Base-by-base conservation (phyloP, 2,797 vertebrate species). In the Balearica regulorum region DNA sequence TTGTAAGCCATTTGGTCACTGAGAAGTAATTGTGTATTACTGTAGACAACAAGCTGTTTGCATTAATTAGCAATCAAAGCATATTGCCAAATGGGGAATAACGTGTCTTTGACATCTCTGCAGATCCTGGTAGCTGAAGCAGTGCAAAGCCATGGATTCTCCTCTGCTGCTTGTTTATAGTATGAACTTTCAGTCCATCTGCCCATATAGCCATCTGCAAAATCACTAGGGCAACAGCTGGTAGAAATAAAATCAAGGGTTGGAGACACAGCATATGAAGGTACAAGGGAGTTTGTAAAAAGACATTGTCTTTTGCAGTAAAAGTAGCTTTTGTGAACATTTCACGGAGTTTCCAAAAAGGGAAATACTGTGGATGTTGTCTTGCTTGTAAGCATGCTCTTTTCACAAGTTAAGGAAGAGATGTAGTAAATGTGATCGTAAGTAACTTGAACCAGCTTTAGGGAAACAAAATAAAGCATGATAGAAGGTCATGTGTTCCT, bases 41-140 rank as follows among this genome's bases (percentile, higher is more conserved):
- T 71, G 90, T 77, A 97, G 92, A 96, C 95, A 97, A 94, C 97
- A 98, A 97, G 97, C 97, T 98, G 96, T 97, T 97, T 97, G 97
- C 97, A 96, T 97, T 97, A 97, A 98, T 97, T 97, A 98, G 96
- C 97, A 97, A 97, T 97, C 83, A 96, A 91, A 97, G 82, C 88
- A 76, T 97, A 97, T 97, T 97, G 95, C 94, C 94, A 92, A 96
- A 96, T 75, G 73, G 95, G 96, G 96, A 97, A 95, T 97, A 96
- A 69, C 95, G 61, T 89, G 94, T 91, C 96, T 97, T 96, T 97
- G 96, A 97, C 96, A 96, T 97, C 94, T 96, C 95, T 86, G 77
- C 86, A 93, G 80, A 96, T 91, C 64, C 95, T 96, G 95, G 89
- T 93, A 95, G 89, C 77, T 91, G 93, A 94, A 95, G 92, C 81